phyloP scores from a whole-genome alignment of 2,797 vertebrate species.

The Cynodonichthys magdalenae region DNA sequence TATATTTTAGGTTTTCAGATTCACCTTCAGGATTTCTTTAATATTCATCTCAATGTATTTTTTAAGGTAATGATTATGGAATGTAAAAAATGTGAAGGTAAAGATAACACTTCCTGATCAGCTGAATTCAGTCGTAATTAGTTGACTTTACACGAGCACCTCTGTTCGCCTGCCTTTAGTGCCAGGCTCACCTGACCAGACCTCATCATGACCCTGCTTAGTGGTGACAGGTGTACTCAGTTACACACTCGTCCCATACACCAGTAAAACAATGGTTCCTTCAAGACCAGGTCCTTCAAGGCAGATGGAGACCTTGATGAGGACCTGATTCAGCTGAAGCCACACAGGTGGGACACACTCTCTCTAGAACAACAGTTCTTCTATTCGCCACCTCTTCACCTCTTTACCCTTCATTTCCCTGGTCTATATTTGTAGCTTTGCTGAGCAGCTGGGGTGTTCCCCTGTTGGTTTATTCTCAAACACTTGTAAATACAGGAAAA shows the following conservation, averaged over 20 bases:
- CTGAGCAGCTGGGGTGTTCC: conserved; percentile 53
- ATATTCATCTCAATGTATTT: too few species aligned
- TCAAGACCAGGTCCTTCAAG: conserved; percentile 49
- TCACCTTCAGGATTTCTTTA: too few species aligned
- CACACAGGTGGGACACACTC: conserved; percentile 60
- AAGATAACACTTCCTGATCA: not conserved
- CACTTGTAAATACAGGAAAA: conserved; percentile 38
- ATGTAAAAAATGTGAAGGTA: too few species aligned
- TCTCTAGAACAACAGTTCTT: conserved; percentile 38
- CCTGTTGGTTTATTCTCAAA: conserved; percentile 47
- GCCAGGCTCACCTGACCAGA: conserved; percentile 54
- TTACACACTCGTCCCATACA: conserved; percentile 42
- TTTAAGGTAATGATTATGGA: not conserved
- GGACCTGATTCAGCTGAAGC: conserved; percentile 58
- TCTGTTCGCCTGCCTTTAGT: conserved; percentile 37
- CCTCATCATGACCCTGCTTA: conserved; percentile 69
- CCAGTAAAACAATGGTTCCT: conserved; percentile 55
- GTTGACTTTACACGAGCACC: conserved; percentile 27
- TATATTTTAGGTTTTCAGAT: too few species aligned
- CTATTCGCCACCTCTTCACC: conserved; percentile 61
- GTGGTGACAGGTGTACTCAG: conserved; percentile 57
- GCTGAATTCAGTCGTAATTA: not conserved
- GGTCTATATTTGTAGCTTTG: conserved; percentile 48
- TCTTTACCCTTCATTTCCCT: conserved; percentile 52
- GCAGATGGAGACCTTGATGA: conserved; percentile 36